Conservation (phyloP, 2,797 vertebrate species). For the Alcedo atthis region DNA sequence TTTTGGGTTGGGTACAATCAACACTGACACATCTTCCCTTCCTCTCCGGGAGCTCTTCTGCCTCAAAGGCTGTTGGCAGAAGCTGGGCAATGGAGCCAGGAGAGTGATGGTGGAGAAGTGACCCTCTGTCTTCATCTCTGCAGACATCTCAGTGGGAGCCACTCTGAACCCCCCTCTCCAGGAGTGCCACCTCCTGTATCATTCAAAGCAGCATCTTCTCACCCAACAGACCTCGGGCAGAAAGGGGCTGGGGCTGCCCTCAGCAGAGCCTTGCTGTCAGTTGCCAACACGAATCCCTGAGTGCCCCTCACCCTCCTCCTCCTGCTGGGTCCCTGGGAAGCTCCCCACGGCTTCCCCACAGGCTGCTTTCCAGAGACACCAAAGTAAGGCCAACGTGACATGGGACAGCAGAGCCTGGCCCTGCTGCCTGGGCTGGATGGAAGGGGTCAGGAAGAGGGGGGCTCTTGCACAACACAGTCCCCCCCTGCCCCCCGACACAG, state of each 20-base stretch:
- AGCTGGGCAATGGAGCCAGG: not conserved
- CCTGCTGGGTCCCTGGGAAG: not conserved
- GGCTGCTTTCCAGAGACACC: not conserved
- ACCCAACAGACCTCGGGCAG: accelerated
- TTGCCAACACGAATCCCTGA: not conserved
- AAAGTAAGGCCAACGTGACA: accelerated
- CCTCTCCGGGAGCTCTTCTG: not conserved
- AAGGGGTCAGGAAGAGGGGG: not conserved
- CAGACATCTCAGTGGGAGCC: not conserved
- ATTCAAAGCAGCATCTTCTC: not conserved
- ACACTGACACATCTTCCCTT: not conserved
- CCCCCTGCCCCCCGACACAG: accelerated
- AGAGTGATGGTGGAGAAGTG: not conserved
- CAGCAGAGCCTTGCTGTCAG: not conserved
- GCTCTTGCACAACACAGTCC: accelerated
- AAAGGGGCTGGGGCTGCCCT: not conserved
- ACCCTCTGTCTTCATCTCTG: not conserved
- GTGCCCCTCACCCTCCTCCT: not conserved
- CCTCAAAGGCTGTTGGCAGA: not conserved
- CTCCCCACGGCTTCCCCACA: accelerated
- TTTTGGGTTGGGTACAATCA: not conserved
- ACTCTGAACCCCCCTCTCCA: not conserved
- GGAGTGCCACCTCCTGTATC: not conserved
- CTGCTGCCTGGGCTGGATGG: accelerated
- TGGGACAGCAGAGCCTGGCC: not conserved